Conservation (phyloP, 2,888 invertebrate species). For the Athalia cordata region DNA sequence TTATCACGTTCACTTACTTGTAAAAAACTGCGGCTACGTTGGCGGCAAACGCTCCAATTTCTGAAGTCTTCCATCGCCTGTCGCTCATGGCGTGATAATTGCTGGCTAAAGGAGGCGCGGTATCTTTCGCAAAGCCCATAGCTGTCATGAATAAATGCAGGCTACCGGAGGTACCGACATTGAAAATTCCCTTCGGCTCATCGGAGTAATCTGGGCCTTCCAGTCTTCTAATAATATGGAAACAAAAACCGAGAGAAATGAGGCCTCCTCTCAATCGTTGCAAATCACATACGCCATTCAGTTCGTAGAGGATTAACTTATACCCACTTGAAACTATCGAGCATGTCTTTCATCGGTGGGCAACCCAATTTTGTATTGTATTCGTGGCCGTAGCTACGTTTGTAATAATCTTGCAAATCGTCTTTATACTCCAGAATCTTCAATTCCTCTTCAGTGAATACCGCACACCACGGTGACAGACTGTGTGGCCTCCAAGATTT, state of each 20-base stretch:
- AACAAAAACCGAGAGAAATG: not conserved
- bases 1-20: constrained; percentile 75
- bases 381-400: constrained; percentile 83
- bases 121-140: constrained; percentile 80
- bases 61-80: constrained; percentile 82
- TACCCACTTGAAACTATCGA: constrained; percentile 79
- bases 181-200: constrained; percentile 80
- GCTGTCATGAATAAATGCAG: constrained; percentile 79
- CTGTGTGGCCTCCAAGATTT: constrained; percentile 84
- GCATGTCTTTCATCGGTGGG: constrained; percentile 83
- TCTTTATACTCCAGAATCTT: constrained; percentile 85
- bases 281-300: not conserved
- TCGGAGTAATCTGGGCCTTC: constrained; percentile 58
- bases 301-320: not conserved
- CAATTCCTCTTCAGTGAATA: constrained; percentile 83
- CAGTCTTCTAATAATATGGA: constrained; percentile 56
- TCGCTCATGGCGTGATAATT: constrained; percentile 77
- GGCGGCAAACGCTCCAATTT: constrained; percentile 82
- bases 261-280: no score
- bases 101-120: constrained; percentile 77
- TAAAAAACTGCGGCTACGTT: constrained; percentile 86
- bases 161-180: constrained; percentile 80
- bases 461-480: constrained; percentile 86
- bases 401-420: constrained; percentile 85
- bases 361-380: constrained; percentile 83